Percentiles rank a stretch among this genome's conserved stretches.
These are phyloP conservation scores for Poeciliopsis infans DNA, from an alignment of 2,797 vertebrate genomes.

Conservation along the genomic window DNA sequence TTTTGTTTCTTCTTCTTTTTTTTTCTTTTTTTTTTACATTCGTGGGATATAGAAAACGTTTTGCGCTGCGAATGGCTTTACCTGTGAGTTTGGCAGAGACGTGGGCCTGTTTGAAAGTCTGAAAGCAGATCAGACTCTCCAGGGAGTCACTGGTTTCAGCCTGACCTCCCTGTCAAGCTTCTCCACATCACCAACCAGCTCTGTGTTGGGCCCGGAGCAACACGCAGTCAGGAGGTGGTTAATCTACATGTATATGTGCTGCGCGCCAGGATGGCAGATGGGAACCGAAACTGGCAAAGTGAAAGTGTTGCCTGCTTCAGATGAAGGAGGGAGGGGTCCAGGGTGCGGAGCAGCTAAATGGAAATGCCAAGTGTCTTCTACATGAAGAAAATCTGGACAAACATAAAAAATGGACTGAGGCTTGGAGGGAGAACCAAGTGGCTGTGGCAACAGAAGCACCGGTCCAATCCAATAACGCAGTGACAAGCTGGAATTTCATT, in stretches of 20 bases:
- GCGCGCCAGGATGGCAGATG: conserved; percentile 76
- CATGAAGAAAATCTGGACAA: conserved; percentile 30
- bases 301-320: conserved; percentile 63
- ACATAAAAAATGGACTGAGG: conserved; percentile 18
- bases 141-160: conserved; percentile 25
- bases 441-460: conserved; percentile 12
- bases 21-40: no score
- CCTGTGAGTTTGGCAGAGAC: conserved; percentile 24
- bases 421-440: conserved; percentile 13
- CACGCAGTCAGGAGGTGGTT: conserved; percentile 50
- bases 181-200: conserved; percentile 12
- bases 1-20: no score
- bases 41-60: no score
- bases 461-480: conserved; percentile 12
- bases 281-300: conserved; percentile 55
- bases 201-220: conserved; percentile 35
- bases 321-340: conserved; percentile 47
- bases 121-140: conserved; percentile 4
- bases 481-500: conserved; percentile 40
- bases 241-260: conserved; percentile 46
- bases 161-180: conserved; percentile 33
- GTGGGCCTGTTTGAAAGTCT: neutral
- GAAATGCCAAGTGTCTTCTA: conserved; percentile 50
- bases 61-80: conserved; percentile 12
- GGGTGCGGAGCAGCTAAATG: conserved; percentile 27